Evolutionary conservation across 2,888 invertebrate genomes (phyloP).

Genomic region (Leptura quadrifasciata): DNA sequence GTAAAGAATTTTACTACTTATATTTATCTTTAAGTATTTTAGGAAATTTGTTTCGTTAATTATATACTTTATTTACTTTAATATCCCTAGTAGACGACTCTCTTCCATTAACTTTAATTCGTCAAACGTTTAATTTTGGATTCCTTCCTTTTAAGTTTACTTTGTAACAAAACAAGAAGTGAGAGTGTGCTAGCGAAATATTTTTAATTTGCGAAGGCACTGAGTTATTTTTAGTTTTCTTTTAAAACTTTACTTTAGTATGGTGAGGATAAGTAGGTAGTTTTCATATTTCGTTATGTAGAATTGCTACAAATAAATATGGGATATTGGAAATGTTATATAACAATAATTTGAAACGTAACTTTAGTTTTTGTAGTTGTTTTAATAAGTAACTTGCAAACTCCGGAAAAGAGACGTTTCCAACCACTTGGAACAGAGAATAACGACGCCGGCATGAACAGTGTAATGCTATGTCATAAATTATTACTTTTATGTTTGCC

Average conservation of each 20-base stretch:
- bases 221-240: slow-evolving; percentile 64
- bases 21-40: slow-evolving; percentile 24
- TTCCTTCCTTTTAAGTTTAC: slow-evolving; percentile 17
- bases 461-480: background rate
- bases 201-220: slow-evolving; percentile 68
- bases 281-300: slow-evolving; percentile 31
- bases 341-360: slow-evolving; percentile 10
- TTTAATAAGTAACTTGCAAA: slow-evolving; percentile 1
- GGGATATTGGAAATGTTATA: slow-evolving; percentile 45
- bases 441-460: background rate
- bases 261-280: slow-evolving; percentile 44
- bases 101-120: slow-evolving; percentile 36
- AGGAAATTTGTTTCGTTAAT: slow-evolving; percentile 31
- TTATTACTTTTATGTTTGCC: slow-evolving; percentile 33
- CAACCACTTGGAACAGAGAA: background rate
- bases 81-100: slow-evolving; percentile 34
- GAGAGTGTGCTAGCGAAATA: slow-evolving; percentile 38
- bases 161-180: background rate
- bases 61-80: slow-evolving; percentile 28
- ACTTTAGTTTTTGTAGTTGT: background rate
- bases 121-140: slow-evolving; percentile 24
- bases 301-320: slow-evolving; percentile 20
- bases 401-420: background rate
- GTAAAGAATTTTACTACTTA: slow-evolving; percentile 35
- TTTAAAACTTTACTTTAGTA: slow-evolving; percentile 47